phyloP scores from a whole-genome alignment of 2,113 vertebrate genomes.

The Motacilla alba region DNA sequence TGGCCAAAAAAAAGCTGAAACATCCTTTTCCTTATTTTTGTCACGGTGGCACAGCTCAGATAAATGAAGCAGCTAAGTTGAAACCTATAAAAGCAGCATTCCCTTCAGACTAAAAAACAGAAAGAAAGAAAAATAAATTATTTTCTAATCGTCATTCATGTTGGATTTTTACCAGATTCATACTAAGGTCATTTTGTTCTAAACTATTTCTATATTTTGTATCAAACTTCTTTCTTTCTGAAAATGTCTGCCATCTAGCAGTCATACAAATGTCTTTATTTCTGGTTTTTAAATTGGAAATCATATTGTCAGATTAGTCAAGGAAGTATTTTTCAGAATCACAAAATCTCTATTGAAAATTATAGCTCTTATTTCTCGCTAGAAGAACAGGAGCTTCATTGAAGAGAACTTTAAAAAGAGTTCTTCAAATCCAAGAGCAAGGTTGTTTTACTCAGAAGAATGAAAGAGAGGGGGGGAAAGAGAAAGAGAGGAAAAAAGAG shows the following conservation, averaged over 20 bases:
- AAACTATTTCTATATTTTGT: neutral
- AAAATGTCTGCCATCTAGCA: neutral
- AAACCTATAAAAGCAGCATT: neutral
- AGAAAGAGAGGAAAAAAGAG: neutral
- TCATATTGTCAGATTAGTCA: neutral
- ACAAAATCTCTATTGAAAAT: neutral
- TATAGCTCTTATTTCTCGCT: neutral
- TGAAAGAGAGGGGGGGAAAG: accelerated
- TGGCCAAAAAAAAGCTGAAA: neutral
- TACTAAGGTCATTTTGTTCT: neutral
- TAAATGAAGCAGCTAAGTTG: neutral
- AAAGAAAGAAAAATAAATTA: neutral
- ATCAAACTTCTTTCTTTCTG: neutral
- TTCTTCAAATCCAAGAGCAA: neutral
- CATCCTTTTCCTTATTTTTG: neutral
- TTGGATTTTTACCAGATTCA: neutral
- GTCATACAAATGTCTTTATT: neutral
- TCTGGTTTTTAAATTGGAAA: neutral
- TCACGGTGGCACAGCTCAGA: neutral
- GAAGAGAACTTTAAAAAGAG: neutral
- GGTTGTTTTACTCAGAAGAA: neutral
- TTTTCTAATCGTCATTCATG: neutral
- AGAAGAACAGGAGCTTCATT: neutral
- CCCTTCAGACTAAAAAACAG: neutral
- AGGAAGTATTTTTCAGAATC: neutral